These are phyloP conservation scores for Stenopsyche tienmushanensis DNA, from an alignment of 1,140 invertebrate genomes.

Conservation along the genomic window DNA sequence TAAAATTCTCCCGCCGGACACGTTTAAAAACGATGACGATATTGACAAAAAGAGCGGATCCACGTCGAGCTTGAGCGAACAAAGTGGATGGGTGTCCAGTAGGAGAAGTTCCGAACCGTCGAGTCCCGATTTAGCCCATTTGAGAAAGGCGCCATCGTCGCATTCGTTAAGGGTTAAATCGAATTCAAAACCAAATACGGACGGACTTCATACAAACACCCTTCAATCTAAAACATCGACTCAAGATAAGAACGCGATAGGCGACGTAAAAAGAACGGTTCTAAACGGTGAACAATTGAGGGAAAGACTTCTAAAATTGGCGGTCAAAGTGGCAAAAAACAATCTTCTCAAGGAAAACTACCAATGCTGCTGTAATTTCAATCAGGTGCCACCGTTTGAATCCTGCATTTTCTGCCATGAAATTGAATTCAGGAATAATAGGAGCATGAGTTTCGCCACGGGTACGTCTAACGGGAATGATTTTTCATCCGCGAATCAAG, in stretches of 20 bases:
- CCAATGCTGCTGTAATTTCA: conserved; percentile 48
- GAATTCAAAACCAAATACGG: conserved; percentile 49
- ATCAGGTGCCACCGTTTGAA: conserved; percentile 25
- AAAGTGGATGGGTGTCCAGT: conserved; percentile 77
- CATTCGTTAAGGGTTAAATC: conserved; percentile 48
- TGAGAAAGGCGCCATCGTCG: conserved; percentile 3
- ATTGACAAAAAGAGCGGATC: conserved; percentile 56
- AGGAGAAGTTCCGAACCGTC: conserved; percentile 61
- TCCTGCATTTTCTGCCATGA: conserved; percentile 26
- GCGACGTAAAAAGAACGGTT: conserved; percentile 53
- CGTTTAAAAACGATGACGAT: conserved; percentile 51
- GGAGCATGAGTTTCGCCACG: neutral
- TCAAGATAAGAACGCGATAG: conserved; percentile 48
- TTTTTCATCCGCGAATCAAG: neutral
- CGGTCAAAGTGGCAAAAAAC: conserved; percentile 53
- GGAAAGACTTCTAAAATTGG: conserved; percentile 59
- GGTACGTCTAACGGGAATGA: conserved; percentile 12
- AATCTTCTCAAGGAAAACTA: conserved; percentile 52
- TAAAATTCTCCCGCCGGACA: conserved; percentile 55
- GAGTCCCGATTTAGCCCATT: conserved; percentile 52
- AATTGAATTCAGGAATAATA: neutral
- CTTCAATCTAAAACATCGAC: conserved; percentile 35
- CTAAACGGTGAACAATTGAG: conserved; percentile 63
- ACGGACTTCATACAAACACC: conserved; percentile 34
- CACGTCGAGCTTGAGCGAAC: conserved; percentile 71